Evolutionary conservation across 2,888 invertebrate species (phyloP).

Genomic region (Protophormia terraenovae): DNA sequence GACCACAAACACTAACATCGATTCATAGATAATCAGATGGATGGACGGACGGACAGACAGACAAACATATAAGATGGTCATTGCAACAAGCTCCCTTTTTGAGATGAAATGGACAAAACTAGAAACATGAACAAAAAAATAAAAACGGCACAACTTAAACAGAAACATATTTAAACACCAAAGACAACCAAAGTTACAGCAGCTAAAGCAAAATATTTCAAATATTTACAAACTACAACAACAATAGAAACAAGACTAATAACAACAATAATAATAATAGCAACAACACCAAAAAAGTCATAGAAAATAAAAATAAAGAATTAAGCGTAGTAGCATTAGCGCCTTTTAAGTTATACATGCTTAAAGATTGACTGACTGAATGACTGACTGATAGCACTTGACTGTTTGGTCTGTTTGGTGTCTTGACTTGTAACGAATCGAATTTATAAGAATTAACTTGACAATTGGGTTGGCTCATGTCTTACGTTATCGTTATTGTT

Average conservation of each 20-base stretch:
- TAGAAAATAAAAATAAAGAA: constrained; percentile 5
- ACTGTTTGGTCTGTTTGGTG: not conserved
- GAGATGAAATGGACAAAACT: constrained; percentile 64
- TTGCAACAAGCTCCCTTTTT: constrained; percentile 66
- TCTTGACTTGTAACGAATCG: constrained; percentile 14
- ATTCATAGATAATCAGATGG: constrained; percentile 21
- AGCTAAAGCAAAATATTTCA: constrained; percentile 57
- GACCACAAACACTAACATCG: not conserved
- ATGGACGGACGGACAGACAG: not conserved
- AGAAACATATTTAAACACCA: constrained; percentile 47
- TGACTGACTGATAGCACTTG: constrained; percentile 54
- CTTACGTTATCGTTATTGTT: constrained; percentile 20
- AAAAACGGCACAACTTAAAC: constrained; percentile 1
- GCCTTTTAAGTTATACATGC: constrained; percentile 63
- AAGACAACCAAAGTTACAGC: constrained; percentile 51
- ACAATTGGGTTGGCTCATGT: constrained; percentile 46
- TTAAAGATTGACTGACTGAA: constrained; percentile 21
- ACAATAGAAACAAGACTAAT: constrained; percentile 5
- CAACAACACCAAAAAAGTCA: constrained; percentile 17
- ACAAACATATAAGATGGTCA: constrained; percentile 42
- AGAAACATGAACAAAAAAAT: constrained; percentile 21
- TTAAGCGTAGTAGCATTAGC: constrained; percentile 65
- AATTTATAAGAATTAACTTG: constrained; percentile 44
- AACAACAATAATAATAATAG: constrained; percentile 2
- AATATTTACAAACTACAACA: constrained; percentile 63